Evolutionary conservation across 1,140 invertebrate genomes (phyloP), one percentile per base, ranked within the genome.

Genomic region (Anastrepha obliqua): DNA sequence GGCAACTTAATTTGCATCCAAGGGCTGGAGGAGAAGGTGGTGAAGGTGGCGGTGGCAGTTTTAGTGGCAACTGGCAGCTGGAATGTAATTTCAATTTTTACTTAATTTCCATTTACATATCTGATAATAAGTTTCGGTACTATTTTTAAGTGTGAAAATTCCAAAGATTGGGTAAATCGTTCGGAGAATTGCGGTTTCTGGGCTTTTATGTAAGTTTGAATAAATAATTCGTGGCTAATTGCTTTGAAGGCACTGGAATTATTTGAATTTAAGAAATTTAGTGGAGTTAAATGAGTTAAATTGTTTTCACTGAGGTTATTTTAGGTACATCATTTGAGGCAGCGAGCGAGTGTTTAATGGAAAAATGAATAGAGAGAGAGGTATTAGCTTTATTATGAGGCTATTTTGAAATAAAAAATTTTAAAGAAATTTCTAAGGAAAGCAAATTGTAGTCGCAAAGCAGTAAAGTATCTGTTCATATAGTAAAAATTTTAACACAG

Each of bases 1-100:
- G 85, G 58, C 85, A 42, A 60, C 85, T 62, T 86, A 86, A 86
- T 86, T 86, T 86, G 85, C 59, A 55, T 17, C 47, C 13, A 13
- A n/a, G 7, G 7, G 47, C 74, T 9, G 39, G 6, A 13, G n/a
- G n/a, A n/a, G n/a, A n/a, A n/a, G 70, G 29, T 11, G n/a, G 1
- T 15, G 15, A n/a, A 17, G 15, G 11, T 70, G 29, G 65, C 3
- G 11, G 13, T 29, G 13, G 64, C 0, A 6, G 64, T 65, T 6
- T 55, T 62, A n/a, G 2, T 47, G 44, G n/a, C n/a, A 55, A 17
- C 15, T 81, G 47, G 47, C 47, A 81, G n/a, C 47, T 81, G 74
- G 74, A 81, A 81, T 81, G 47, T 20, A n/a, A 81, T 81, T 81
- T 81, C 55, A 42, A 81, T 42, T 81, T 74, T 42, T 44, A 74